These are phyloP conservation scores for Oreotrochilus melanogaster DNA, from an alignment of 2,113 vertebrate genomes.

Conservation along the genomic window DNA sequence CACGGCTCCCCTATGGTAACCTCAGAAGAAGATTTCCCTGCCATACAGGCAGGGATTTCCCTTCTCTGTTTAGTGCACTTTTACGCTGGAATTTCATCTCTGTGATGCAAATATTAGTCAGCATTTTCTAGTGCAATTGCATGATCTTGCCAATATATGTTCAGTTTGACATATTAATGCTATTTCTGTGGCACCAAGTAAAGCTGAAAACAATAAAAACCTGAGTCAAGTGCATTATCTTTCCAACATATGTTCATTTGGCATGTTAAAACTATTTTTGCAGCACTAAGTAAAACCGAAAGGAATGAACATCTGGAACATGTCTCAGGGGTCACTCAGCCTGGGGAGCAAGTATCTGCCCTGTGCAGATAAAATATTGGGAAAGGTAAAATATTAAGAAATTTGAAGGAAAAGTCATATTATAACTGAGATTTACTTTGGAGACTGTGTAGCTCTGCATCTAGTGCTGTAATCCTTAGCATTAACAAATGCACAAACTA, in stretches of 20 bases:
- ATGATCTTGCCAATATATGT: neutral
- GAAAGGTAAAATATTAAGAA: neutral
- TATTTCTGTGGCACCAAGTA: neutral
- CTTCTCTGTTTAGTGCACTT: neutral
- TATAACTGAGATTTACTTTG: neutral
- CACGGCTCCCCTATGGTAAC: neutral
- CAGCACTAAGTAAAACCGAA: neutral
- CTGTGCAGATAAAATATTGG: neutral
- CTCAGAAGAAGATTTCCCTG: neutral
- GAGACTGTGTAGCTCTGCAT: neutral
- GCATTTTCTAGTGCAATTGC: neutral
- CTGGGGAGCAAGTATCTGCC: neutral
- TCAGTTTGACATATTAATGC: neutral
- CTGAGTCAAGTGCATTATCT: neutral
- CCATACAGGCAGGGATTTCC: neutral
- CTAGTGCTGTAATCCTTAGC: neutral
- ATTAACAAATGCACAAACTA: neutral
- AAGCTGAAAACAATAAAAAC: neutral
- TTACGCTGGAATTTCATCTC: neutral
- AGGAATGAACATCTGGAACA: neutral
- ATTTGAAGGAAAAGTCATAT: neutral
- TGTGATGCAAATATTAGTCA: neutral
- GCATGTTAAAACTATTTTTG: neutral
- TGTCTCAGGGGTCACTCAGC: neutral
- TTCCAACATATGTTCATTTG: neutral